phyloP scores from a whole-genome alignment of 92 coral and sea anemone genomes.

The Epizoanthus scotinus region DNA sequence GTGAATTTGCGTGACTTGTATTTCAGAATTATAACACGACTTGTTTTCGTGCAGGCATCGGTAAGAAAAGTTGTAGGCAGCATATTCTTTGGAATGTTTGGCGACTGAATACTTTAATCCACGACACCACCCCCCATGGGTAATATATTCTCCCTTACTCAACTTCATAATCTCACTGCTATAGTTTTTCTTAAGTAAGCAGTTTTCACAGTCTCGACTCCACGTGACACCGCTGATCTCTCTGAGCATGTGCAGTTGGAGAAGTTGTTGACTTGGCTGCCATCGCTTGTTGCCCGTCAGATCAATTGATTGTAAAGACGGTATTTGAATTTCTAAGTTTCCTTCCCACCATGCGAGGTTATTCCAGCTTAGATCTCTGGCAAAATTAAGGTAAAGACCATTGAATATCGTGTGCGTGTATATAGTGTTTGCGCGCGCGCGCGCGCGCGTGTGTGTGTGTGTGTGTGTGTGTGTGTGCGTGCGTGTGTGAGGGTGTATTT shows the following conservation, averaged over 20 bases:
- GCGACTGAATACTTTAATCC: constrained; percentile 19
- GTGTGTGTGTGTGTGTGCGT: too few species aligned
- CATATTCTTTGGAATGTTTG: not conserved
- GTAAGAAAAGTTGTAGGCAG: constrained; percentile 10
- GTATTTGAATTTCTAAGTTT: constrained; percentile 46
- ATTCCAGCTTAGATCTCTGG: constrained; percentile 48
- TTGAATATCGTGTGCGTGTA: too few species aligned
- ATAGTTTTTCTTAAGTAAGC: constrained; percentile 53
- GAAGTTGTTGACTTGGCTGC: constrained; percentile 48
- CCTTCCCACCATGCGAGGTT: constrained; percentile 55
- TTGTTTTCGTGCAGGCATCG: not conserved
- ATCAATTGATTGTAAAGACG: constrained; percentile 51
- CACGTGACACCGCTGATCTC: constrained; percentile 65
- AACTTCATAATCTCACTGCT: constrained; percentile 1
- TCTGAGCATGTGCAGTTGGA: constrained; percentile 44
- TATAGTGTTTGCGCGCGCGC: too few species aligned
- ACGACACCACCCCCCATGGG: constrained; percentile 33
- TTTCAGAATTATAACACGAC: constrained; percentile 11
- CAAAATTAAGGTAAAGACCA: not conserved
- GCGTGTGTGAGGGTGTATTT: too few species aligned
- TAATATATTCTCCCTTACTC: constrained; percentile 1
- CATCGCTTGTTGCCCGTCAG: constrained; percentile 42
- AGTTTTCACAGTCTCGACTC: constrained; percentile 57
- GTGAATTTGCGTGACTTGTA: constrained; percentile 16
- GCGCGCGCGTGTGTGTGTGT: too few species aligned